Percentiles rank a stretch among this genome's conserved stretches.
phyloP scores from a whole-genome alignment of 2,888 invertebrate genomes.

The Torymus aiolomorphi region DNA sequence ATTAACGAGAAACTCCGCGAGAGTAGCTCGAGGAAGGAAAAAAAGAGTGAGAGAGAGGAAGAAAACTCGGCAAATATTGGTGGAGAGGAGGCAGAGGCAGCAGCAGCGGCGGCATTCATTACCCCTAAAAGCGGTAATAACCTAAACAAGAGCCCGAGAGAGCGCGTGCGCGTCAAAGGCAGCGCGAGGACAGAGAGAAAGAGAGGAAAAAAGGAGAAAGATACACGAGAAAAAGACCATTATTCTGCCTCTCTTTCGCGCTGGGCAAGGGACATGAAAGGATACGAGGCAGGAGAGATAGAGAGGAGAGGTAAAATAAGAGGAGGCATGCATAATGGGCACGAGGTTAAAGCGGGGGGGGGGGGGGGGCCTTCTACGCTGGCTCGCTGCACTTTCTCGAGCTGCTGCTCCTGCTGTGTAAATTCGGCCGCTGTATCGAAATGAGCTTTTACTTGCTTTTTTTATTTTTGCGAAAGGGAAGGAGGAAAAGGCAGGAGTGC shows the following conservation, averaged over 20 bases:
- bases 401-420: no score
- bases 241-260: slow-evolving; percentile 33
- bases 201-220: neutral
- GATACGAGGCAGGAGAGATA: slow-evolving; percentile 21
- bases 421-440: no score
- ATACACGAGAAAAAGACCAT: slow-evolving; percentile 24
- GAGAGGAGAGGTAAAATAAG: slow-evolving; percentile 40
- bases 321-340: slow-evolving; percentile 42
- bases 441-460: no score
- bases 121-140: slow-evolving; percentile 39
- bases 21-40: neutral
- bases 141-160: slow-evolving; percentile 31
- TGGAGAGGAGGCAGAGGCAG: neutral
- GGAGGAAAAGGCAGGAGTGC: no score
- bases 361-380: slow-evolving; percentile 6
- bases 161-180: slow-evolving; percentile 13
- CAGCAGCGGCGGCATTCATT: slow-evolving; percentile 29
- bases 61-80: slow-evolving; percentile 39
- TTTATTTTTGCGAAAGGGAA: no score
- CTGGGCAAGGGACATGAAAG: slow-evolving; percentile 42
- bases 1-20: no score
- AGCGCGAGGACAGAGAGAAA: neutral
- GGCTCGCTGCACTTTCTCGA: slow-evolving; percentile 4
- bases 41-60: neutral
- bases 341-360: slow-evolving; percentile 30